Conservation (phyloP, 1,140 invertebrate genomes). For the Mesaphorura yosii region DNA sequence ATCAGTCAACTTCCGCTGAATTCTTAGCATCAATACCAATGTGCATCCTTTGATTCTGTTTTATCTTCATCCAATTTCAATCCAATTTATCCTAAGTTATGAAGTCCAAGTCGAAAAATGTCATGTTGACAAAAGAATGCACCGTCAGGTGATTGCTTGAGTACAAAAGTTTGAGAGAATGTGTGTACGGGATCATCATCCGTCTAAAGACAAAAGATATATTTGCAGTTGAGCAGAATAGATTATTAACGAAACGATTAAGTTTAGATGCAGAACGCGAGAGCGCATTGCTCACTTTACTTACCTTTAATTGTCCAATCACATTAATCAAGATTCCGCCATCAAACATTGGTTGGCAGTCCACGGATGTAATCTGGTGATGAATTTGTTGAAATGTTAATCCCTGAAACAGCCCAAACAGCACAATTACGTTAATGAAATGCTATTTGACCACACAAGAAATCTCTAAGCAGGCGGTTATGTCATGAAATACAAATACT, state of each 20-base stretch:
- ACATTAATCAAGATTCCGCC: conserved; percentile 88
- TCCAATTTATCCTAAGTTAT: conserved; percentile 56
- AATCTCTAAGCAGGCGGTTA: neutral
- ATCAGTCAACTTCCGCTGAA: too few relatives aligned
- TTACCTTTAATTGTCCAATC: conserved; percentile 81
- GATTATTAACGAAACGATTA: conserved; percentile 2
- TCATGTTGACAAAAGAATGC: conserved; percentile 80
- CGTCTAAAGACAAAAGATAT: conserved; percentile 61
- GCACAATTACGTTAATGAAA: neutral
- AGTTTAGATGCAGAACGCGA: neutral
- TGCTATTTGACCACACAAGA: neutral
- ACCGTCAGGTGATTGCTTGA: conserved; percentile 51
- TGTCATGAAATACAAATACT: conserved; percentile 37
- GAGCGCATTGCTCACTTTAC: conserved; percentile 21
- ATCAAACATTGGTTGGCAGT: conserved; percentile 90
- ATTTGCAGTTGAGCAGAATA: neutral
- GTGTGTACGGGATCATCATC: conserved; percentile 83
- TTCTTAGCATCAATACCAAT: too few relatives aligned
- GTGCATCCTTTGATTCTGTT: too few relatives aligned
- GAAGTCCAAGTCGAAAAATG: conserved; percentile 80
- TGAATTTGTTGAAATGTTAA: conserved; percentile 85
- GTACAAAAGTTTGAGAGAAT: conserved; percentile 80
- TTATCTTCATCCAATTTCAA: too few relatives aligned
- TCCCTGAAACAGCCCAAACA: conserved; percentile 51
- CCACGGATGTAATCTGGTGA: conserved; percentile 79